Evolutionary conservation across 2,113 vertebrate species (phyloP).

Genomic region (Maccullochella peelii): DNA sequence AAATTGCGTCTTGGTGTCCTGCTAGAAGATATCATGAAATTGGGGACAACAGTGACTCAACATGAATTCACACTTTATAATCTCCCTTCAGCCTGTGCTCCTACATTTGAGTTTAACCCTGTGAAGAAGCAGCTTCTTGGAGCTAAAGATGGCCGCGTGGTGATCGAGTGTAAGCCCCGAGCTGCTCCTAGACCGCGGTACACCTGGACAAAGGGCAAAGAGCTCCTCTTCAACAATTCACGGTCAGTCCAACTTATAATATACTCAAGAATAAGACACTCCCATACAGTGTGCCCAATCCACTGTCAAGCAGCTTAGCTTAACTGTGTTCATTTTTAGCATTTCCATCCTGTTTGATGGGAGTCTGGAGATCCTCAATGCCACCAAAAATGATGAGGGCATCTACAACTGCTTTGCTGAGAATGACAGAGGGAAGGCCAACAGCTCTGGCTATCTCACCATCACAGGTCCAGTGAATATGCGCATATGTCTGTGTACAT

Average conservation of each 20-base stretch:
- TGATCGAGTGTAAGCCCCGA: slow-evolving; percentile 96
- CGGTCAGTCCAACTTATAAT: slow-evolving; percentile 82
- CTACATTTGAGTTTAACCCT: slow-evolving; percentile 95
- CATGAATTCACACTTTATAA: neutral
- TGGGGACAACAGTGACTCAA: neutral
- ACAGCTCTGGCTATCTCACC: slow-evolving; percentile 91
- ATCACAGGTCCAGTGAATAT: slow-evolving; percentile 88
- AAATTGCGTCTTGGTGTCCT: neutral
- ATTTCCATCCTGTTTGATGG: slow-evolving; percentile 93
- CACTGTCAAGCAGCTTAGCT: neutral
- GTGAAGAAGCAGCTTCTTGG: slow-evolving; percentile 94
- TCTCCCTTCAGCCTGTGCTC: slow-evolving; percentile 87
- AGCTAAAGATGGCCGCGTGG: slow-evolving; percentile 90
- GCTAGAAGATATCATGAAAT: neutral
- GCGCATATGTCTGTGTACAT: neutral
- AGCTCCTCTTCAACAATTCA: slow-evolving; percentile 91
- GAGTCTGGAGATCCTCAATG: slow-evolving; percentile 94
- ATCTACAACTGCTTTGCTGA: slow-evolving; percentile 94
- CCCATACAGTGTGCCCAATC: neutral
- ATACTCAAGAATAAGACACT: neutral
- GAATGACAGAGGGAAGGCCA: slow-evolving; percentile 94
- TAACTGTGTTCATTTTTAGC: slow-evolving; percentile 69
- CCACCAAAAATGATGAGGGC: slow-evolving; percentile 91
- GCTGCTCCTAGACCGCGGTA: slow-evolving; percentile 94
- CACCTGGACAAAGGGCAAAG: slow-evolving; percentile 95